Conservation (phyloP, 2,797 vertebrate species). For the Lateolabrax maculatus region DNA sequence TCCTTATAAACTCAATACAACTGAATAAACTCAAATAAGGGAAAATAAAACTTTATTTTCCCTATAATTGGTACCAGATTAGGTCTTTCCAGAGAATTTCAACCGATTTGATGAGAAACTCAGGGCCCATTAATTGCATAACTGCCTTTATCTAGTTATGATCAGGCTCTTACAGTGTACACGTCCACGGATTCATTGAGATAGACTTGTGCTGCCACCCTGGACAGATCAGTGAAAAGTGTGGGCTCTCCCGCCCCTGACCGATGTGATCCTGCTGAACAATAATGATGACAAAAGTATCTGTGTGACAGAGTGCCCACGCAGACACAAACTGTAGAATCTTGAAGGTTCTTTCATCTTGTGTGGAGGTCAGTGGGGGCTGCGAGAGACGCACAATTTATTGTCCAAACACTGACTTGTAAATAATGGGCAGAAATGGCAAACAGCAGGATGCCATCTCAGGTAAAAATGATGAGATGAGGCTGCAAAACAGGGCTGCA, state of each 20-base stretch:
- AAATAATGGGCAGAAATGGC: constrained; percentile 67
- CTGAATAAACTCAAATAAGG: background rate
- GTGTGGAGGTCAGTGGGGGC: constrained; percentile 60
- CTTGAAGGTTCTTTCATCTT: constrained; percentile 67
- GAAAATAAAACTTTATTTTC: background rate
- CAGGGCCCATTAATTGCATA: background rate
- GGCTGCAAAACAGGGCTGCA: constrained; percentile 31
- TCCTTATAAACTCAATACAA: background rate
- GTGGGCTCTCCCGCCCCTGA: constrained; percentile 51
- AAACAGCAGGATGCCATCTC: constrained; percentile 65
- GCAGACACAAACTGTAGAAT: constrained; percentile 38
- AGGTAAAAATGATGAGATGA: constrained; percentile 45
- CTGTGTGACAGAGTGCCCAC: constrained; percentile 56
- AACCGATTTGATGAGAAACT: background rate
- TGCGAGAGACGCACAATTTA: constrained; percentile 55
- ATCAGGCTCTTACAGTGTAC: background rate
- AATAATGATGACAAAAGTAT: constrained; percentile 74
- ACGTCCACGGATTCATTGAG: constrained; percentile 47
- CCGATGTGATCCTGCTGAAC: constrained; percentile 59
- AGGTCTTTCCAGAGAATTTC: background rate
- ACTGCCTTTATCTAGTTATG: background rate
- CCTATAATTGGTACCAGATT: too few species aligned
- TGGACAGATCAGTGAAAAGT: constrained; percentile 59
- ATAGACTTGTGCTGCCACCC: constrained; percentile 33
- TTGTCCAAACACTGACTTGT: constrained; percentile 67